Conservation (phyloP, 2,113 vertebrate species). For the Gallinago undulata region DNA sequence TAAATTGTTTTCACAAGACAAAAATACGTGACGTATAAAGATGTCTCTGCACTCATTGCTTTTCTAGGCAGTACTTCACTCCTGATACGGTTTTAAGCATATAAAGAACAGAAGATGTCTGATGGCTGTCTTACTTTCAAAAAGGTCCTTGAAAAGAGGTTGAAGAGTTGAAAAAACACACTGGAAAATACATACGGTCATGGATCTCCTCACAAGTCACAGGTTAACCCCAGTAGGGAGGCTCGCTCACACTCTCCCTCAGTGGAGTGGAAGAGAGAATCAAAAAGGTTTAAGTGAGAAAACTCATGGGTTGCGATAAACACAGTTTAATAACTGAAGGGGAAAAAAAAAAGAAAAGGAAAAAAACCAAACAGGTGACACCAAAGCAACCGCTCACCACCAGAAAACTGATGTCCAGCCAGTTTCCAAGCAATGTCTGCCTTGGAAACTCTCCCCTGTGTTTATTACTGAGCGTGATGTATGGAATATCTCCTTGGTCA, state of each 20-base stretch:
- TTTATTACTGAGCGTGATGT: background rate
- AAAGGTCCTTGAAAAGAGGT: background rate
- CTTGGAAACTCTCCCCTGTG: background rate
- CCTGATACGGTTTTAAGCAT: background rate
- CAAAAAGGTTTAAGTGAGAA: background rate
- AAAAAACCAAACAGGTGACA: background rate
- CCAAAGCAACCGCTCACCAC: background rate
- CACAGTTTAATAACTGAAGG: background rate
- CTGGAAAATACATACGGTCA: background rate
- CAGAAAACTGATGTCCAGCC: background rate
- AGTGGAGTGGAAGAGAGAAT: background rate
- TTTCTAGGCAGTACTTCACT: background rate
- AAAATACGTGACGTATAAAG: background rate
- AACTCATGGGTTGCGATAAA: background rate
- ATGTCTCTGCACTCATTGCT: background rate
- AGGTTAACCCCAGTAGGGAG: rapidly evolving
- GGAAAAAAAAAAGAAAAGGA: no score
- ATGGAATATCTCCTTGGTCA: background rate
- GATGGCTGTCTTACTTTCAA: background rate
- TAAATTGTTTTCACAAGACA: background rate
- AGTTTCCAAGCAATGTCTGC: background rate
- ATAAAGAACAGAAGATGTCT: background rate
- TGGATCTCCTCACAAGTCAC: background rate
- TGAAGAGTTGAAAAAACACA: background rate
- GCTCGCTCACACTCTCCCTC: rapidly evolving